phyloP scores from a whole-genome alignment of 1,140 invertebrate genomes.

The Drosophila watanabei region DNA sequence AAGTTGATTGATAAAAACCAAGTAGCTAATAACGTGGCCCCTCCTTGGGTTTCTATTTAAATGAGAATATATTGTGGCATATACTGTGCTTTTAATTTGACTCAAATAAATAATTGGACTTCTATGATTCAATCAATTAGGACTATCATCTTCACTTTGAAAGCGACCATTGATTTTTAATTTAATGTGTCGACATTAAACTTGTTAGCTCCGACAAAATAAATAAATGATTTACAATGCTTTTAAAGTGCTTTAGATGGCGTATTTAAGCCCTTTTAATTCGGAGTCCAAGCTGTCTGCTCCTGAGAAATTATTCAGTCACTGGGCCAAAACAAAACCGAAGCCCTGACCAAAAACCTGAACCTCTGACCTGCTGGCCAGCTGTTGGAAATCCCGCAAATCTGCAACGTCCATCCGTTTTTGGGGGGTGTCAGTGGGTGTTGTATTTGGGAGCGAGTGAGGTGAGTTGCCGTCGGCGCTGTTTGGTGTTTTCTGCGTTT shows the following conservation, averaged over 20 bases:
- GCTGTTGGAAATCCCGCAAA: constrained; percentile 53
- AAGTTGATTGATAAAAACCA: constrained; percentile 3
- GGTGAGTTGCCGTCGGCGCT: constrained; percentile 10
- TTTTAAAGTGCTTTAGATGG: neutral
- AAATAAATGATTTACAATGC: neutral
- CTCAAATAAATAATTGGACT: neutral
- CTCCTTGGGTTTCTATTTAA: neutral
- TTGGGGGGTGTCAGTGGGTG: neutral
- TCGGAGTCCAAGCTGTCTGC: neutral
- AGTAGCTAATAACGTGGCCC: constrained; percentile 5
- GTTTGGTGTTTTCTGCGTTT: constrained; percentile 38
- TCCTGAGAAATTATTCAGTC: constrained; percentile 37
- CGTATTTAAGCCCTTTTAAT: constrained; percentile 6
- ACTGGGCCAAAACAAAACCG: constrained; percentile 33
- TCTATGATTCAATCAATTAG: constrained; percentile 2
- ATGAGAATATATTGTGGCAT: constrained; percentile 1
- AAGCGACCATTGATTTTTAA: neutral
- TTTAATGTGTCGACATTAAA: neutral
- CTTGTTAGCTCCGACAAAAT: neutral
- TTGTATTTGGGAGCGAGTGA: neutral
- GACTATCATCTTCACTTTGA: neutral
- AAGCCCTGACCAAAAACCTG: constrained; percentile 21
- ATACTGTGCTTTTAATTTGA: neutral
- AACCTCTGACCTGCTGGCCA: constrained; percentile 34
- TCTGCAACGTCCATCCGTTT: constrained; percentile 43